Evolutionary conservation across 2,113 vertebrate species (phyloP).

Genomic region (Bothrops jararaca): DNA sequence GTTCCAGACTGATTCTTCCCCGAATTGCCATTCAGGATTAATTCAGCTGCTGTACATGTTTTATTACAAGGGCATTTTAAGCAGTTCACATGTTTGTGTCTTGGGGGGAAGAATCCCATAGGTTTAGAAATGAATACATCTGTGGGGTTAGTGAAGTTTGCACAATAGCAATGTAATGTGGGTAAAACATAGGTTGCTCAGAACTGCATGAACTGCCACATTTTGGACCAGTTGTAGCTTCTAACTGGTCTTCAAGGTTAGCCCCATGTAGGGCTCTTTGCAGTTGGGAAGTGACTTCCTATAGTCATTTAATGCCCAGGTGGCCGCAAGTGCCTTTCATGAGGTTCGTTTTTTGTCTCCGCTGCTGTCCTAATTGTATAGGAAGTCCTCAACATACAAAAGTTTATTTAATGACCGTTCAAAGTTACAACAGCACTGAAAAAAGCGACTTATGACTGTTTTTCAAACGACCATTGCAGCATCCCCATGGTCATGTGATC

Average conservation of each 20-base stretch:
- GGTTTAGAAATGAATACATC: background rate
- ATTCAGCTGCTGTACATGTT: background rate
- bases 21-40: background rate
- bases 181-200: background rate
- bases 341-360: background rate
- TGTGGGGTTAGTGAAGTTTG: background rate
- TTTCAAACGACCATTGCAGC: background rate
- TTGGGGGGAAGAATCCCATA: background rate
- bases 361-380: background rate
- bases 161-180: background rate
- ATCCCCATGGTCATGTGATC: background rate
- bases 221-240: background rate
- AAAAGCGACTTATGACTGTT: too few relatives aligned
- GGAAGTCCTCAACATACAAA: too few relatives aligned
- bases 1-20: too few relatives aligned
- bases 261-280: background rate
- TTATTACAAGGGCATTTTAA: background rate
- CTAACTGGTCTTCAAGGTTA: background rate
- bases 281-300: background rate
- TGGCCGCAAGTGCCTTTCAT: background rate
- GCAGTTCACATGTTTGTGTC: background rate
- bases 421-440: too few relatives aligned
- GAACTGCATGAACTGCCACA: background rate
- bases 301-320: background rate
- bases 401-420: too few relatives aligned